Conservation (phyloP, 1,140 invertebrate genomes). For the Hydropsyche tenuis region DNA sequence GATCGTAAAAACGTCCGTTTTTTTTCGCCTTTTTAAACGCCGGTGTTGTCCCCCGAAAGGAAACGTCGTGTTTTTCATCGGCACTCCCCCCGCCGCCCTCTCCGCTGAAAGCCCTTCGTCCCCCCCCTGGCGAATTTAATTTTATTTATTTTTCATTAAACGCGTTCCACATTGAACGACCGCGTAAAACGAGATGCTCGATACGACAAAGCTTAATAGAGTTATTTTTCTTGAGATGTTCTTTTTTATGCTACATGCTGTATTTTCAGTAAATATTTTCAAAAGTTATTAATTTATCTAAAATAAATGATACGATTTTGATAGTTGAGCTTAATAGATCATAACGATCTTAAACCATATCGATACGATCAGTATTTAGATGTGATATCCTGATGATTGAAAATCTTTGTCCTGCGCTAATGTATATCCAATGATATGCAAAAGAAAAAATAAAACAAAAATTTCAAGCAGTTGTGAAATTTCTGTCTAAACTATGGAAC, state of each 20-base stretch:
- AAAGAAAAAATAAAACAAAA: no score
- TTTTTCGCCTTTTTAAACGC: not conserved
- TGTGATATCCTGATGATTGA: no score
- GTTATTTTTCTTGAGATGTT: not conserved
- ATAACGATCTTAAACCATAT: no score
- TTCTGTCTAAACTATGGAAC: no score
- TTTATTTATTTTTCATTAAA: slow-evolving; percentile 26
- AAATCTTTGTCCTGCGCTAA: no score
- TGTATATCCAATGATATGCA: no score
- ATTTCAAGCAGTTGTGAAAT: no score
- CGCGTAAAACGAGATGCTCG: not conserved
- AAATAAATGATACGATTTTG: no score
- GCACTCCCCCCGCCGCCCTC: not conserved
- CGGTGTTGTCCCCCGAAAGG: not conserved
- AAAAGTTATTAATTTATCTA: no score
- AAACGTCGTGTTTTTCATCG: slow-evolving; percentile 6
- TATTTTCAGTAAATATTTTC: no score
- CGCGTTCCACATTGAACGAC: not conserved
- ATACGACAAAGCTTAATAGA: not conserved
- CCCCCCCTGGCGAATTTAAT: slow-evolving; percentile 3
- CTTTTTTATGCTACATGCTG: not conserved
- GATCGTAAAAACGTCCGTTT: slow-evolving; percentile 24
- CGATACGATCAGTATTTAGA: no score
- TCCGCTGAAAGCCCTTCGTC: not conserved
- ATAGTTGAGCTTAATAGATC: no score